A percentile compares a stretch with the other conserved stretches of the same genome.
Conservation (phyloP, 2,797 vertebrate genomes). For the Xenops minutus region DNA sequence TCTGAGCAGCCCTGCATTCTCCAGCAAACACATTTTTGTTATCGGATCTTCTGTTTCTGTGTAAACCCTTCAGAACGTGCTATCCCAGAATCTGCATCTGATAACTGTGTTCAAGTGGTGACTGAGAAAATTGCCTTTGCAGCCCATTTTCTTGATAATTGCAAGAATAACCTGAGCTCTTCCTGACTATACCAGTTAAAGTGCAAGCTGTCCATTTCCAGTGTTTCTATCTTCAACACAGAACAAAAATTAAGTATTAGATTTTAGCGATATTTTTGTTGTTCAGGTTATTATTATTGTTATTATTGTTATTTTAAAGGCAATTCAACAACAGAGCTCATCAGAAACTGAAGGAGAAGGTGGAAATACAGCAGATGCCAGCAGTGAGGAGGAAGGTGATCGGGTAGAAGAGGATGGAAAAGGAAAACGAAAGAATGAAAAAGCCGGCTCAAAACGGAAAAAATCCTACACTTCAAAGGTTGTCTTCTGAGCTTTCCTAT, state of each 20-base stretch:
- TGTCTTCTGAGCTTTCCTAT: background rate
- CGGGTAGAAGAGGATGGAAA: conserved; percentile 87
- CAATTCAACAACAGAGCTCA: conserved; percentile 92
- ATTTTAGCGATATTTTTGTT: background rate
- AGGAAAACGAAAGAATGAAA: conserved; percentile 87
- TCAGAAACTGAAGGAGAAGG: conserved; percentile 91
- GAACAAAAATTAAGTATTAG: conserved; percentile 12
- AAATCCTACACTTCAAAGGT: conserved; percentile 90
- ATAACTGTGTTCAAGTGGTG: background rate
- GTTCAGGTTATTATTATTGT: background rate
- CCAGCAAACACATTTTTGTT: background rate
- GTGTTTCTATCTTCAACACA: background rate
- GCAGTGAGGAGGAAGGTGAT: conserved; percentile 92
- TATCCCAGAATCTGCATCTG: conserved; percentile 3
- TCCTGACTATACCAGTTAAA: background rate
- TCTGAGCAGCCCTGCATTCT: background rate
- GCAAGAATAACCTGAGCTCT: conserved; percentile 18
- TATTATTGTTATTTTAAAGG: conserved; percentile 73
- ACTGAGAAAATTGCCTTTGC: conserved; percentile 33
- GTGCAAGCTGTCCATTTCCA: background rate
- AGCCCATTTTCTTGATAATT: conserved; percentile 18
- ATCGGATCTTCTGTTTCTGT: background rate
- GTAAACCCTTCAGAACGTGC: background rate
- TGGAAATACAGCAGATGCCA: conserved; percentile 87
- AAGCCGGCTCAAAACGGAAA: conserved; percentile 90